Percentiles rank a stretch among this genome's conserved stretches.
These are phyloP conservation scores for Nysson spinosus DNA, from an alignment of 2,888 invertebrate species.

Conservation along the genomic window DNA sequence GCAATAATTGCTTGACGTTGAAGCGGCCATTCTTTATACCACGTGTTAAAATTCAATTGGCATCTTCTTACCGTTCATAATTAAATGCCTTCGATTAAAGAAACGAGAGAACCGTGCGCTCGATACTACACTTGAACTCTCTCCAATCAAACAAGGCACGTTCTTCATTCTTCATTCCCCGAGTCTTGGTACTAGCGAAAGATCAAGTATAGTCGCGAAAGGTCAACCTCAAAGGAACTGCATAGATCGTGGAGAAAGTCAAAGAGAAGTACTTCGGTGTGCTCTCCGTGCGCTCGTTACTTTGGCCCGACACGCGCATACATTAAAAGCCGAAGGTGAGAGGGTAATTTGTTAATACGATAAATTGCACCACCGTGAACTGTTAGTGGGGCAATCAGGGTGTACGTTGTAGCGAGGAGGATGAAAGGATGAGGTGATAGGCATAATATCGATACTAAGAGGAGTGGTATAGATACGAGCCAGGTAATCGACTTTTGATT, in stretches of 20 bases:
- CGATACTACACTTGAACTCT: too few relatives aligned
- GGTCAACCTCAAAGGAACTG: constrained; percentile 20
- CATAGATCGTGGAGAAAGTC: constrained; percentile 39
- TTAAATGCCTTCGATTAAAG: too few relatives aligned
- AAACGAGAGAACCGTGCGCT: too few relatives aligned
- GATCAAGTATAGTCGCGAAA: constrained; percentile 32
- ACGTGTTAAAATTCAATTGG: too few relatives aligned
- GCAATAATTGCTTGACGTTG: too few relatives aligned
- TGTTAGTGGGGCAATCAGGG: constrained; percentile 5
- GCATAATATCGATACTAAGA: background rate
- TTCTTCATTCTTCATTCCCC: background rate
- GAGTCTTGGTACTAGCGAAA: constrained; percentile 1
- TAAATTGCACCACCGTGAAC: constrained; percentile 53
- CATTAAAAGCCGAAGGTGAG: constrained; percentile 49
- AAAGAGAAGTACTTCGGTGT: constrained; percentile 4
- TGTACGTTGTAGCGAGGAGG: constrained; percentile 4
- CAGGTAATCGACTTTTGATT: constrained; percentile 66
- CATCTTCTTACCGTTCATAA: too few relatives aligned
- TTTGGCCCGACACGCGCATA: constrained; percentile 23
- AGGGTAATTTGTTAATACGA: constrained; percentile 65
- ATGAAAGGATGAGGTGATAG: constrained; percentile 3
- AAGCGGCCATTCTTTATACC: too few relatives aligned
- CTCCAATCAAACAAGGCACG: background rate
- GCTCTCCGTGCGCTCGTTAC: constrained; percentile 1
- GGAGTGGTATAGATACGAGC: constrained; percentile 27